Evolutionary conservation across 2,888 invertebrate species (phyloP).

Genomic region (Spodoptera littoralis): DNA sequence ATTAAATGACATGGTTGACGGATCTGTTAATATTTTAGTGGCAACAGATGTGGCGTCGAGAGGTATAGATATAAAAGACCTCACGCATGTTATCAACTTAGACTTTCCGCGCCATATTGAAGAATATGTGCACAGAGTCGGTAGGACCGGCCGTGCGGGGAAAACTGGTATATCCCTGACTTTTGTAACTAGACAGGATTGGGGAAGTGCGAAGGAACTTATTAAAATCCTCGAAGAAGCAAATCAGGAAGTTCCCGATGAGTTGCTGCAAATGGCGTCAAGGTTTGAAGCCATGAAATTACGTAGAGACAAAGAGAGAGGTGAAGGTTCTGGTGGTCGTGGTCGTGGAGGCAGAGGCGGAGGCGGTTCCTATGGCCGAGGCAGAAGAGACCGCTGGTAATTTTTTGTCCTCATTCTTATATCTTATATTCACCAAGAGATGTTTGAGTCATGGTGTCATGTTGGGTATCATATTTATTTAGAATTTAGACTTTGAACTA

Average conservation of each 20-base stretch:
- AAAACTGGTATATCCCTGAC: conserved; percentile 94
- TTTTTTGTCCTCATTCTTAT: not conserved
- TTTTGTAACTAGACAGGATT: conserved; percentile 94
- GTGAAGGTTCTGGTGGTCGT: conserved; percentile 74
- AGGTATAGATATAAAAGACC: conserved; percentile 96
- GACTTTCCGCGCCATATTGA: conserved; percentile 98
- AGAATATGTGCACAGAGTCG: conserved; percentile 98
- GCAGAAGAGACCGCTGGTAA: conserved; percentile 73
- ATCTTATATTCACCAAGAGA: too few relatives aligned
- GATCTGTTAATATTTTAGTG: conserved; percentile 94
- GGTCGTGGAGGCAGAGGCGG: conserved; percentile 72
- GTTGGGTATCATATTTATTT: too few relatives aligned
- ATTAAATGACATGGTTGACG: conserved; percentile 94
- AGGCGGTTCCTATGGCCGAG: conserved; percentile 68
- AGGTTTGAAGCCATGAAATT: conserved; percentile 92
- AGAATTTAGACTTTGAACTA: too few relatives aligned
- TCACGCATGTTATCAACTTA: conserved; percentile 96
- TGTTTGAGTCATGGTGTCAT: too few relatives aligned
- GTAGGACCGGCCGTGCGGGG: conserved; percentile 98
- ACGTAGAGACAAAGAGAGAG: conserved; percentile 88
- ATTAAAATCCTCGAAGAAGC: conserved; percentile 96
- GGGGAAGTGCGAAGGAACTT: conserved; percentile 94
- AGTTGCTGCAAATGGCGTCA: conserved; percentile 93
- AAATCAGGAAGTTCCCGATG: conserved; percentile 93
- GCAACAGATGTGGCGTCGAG: conserved; percentile 98